Base-by-base conservation (phyloP, 2,797 vertebrate genomes). In the Poecilia gillii region DNA sequence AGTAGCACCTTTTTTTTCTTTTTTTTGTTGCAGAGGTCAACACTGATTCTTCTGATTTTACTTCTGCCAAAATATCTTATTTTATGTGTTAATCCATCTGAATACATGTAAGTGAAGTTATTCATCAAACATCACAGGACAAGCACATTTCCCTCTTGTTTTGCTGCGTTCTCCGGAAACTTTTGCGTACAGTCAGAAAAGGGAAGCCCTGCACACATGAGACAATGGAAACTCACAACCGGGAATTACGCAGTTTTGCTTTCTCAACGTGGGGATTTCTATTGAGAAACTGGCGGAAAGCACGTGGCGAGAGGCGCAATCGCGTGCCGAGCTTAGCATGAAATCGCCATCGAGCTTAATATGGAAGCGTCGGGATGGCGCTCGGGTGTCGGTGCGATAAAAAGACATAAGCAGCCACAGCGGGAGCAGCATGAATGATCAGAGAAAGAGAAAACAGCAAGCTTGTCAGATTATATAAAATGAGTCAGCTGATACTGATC, bases 401-500 rank as follows among this genome's bases (percentile, higher is more conserved):
- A 88, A 91, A 87, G 87, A 77, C 84, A 83, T 74, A 88, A 84
- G 80, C 72, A 68, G 76, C 73, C 70, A 53, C 73, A 77, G 74
- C 84, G 43, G 75, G 20, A 72, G 81, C 39, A 28, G 75, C 74
- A 78, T 85, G 80, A 85, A 83, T 78, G 87, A 91, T 89, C 77
- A 87, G 77, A 80, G 71, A 51, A 72, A 85, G 79, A 31, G 72
- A 85, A 79, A 53, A 79, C 64, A 72, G 82, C 11, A 53, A 73
- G 74, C 74, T 68, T 88, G 81, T 91, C 76, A 82, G 57, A 81
- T 89, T 88, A 83, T 86, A 86, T 88, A 84, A 91, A 83, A 51
- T 13, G 45, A 89, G 81, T 90, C 88, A 83, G 81, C 84, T 89
- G 89, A 92, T 89, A 81, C 47, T 28, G 86, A 93, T 93, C 91